These are phyloP conservation scores for Dicyrtomina minuta DNA, from an alignment of 2,888 invertebrate species.

Conservation along the genomic window DNA sequence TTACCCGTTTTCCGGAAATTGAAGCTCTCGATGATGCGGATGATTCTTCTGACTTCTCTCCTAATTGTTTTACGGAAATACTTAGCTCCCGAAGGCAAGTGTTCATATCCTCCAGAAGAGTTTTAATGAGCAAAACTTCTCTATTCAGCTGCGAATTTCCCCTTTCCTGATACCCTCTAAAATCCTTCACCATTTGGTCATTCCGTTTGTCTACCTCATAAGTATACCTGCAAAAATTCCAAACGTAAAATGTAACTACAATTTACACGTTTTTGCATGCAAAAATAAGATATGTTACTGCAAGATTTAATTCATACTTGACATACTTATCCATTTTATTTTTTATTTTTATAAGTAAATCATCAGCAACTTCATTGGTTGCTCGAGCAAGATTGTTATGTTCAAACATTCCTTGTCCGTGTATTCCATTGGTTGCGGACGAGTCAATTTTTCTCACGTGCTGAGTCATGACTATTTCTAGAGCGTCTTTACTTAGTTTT, in stretches of 20 bases:
- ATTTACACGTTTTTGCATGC: not conserved
- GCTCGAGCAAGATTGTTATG: constrained; percentile 20
- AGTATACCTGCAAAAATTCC: constrained; percentile 41
- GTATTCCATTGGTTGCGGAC: not conserved
- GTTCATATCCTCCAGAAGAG: constrained; percentile 50
- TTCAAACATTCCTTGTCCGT: not conserved
- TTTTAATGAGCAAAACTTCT: constrained; percentile 48
- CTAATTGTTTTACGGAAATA: constrained; percentile 42
- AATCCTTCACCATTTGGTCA: constrained; percentile 46
- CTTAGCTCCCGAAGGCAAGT: constrained; percentile 46
- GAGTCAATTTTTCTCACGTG: constrained; percentile 44
- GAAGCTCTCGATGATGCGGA: constrained; percentile 31
- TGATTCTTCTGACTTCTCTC: constrained; percentile 46
- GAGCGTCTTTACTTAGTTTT: constrained; percentile 52
- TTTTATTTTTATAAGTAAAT: constrained; percentile 49
- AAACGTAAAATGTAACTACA: not conserved
- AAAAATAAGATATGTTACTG: not conserved
- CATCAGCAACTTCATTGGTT: constrained; percentile 50
- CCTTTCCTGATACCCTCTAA: constrained; percentile 44
- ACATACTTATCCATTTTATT: constrained; percentile 51
- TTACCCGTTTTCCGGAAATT: constrained; percentile 11
- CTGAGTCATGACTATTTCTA: constrained; percentile 52
- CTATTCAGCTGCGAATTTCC: constrained; percentile 42
- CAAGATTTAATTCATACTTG: not conserved
- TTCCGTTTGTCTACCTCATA: constrained; percentile 46